Base-by-base conservation (phyloP, 2,888 invertebrate genomes). In the Erynnis tages region DNA sequence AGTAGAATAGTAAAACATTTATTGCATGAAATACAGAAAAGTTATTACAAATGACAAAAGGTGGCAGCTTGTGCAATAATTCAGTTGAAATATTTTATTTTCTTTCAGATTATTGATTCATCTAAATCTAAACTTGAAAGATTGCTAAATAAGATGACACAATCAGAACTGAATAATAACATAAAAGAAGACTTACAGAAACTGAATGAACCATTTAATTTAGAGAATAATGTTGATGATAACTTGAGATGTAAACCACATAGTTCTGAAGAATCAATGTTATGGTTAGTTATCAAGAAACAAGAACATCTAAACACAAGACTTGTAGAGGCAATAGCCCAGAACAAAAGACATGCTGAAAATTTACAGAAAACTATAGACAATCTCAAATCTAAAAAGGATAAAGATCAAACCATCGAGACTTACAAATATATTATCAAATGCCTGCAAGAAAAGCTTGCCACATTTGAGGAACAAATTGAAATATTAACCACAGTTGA, bases 401-500 rank as follows among this genome's bases (percentile, higher is more conserved):
- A 79, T 21, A 69, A 76, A 54, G 82, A 86, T 55, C 73, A 79
- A 49, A 77, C 66, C 57, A 64, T 79, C 25, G 82, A 88, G 34
- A 77, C 76, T 8, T 67, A 81, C 29, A 88, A 84, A 57, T 88
- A 87, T 60, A 73, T 86, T 58, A 76, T 83, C 0, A 88, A 87
- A 64, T 81, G 83, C 59, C 69, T 88, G 23, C 87, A 88, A 63
- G 88, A 88, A 55, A 88, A 87, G 63, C 81, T 85, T 59, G 78
- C 85, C 4, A 82, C 86, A 19, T 70, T 84, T 49, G 88, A 88
- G 54, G 88, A 88, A 62, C 87, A 88, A 65, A 79, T 88, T 58
- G 86, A 88, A 67, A 87, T 88, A 53, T 61, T 88, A 48, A 81
- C 86, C 56, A 72, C 84, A 55, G 79, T 88, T 23, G 88, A 88